Conservation (phyloP, 2,888 invertebrate species). For the Branchellion lobata region DNA sequence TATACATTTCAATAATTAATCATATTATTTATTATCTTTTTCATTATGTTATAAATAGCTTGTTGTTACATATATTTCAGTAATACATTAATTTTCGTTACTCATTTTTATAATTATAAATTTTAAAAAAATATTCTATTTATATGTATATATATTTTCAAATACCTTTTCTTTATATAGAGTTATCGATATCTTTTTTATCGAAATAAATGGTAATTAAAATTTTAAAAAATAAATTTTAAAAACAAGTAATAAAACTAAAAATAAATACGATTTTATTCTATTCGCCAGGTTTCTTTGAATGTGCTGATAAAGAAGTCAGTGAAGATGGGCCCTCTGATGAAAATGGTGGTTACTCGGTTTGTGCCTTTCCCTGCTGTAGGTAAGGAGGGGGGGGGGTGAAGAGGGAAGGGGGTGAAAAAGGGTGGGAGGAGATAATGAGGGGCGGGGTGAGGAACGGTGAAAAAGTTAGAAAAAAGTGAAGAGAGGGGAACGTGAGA, state of each 20-base stretch:
- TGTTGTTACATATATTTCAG: background rate
- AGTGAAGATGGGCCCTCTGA: slow-evolving; percentile 58
- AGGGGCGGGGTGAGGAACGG: background rate
- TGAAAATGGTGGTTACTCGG: slow-evolving; percentile 62
- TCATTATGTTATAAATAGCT: background rate
- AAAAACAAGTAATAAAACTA: too few species aligned
- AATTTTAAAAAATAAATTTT: slow-evolving; percentile 4
- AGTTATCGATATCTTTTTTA: background rate
- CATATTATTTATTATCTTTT: background rate
- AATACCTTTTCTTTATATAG: background rate
- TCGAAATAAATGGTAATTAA: background rate
- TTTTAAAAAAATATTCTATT: background rate
- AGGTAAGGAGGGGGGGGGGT: slow-evolving; percentile 53
- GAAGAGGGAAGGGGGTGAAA: background rate
- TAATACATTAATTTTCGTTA: background rate
- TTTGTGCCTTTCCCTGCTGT: slow-evolving; percentile 64
- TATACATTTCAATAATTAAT: too few species aligned
- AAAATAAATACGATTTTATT: too few species aligned
- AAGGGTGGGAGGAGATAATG: background rate
- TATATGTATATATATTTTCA: background rate
- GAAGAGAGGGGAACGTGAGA: too few species aligned
- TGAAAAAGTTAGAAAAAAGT: too few species aligned
- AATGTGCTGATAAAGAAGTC: slow-evolving; percentile 59
- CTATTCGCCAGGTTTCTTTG: slow-evolving; percentile 57
- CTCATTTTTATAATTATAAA: background rate